Evolutionary conservation across 2,797 vertebrate genomes (phyloP), one percentile per base, ranked within the genome.

Genomic region (Petrocephalus schoutedeni): DNA sequence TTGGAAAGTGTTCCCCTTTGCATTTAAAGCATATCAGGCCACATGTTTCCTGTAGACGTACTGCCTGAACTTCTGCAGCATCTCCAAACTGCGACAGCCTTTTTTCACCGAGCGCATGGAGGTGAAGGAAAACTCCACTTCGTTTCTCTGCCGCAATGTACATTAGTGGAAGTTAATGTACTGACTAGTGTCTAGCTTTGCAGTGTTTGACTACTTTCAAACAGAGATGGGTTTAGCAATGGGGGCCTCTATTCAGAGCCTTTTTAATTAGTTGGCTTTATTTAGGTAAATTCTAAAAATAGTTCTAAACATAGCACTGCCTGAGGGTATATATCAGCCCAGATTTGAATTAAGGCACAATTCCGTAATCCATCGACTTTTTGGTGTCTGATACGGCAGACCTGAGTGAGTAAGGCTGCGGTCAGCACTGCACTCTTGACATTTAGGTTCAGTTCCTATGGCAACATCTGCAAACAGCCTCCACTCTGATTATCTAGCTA

Each of bases 191-290:
- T 77, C 41, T 45, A 77, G 71, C 71, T 77, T 77, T 77, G 71
- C 71, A 77, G 41, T 77, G 71, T 77, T 77, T 77, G 36, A 77
- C 71, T 77, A 77, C 19, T 41, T 77, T 45, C 36, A 45, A 41
- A 49, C 45, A 49, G 16, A 49, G 71, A 71, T 71, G 64, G 45
- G 71, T 77, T 77, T 49, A 49, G 36, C 71, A 49, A 45, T 45
- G 71, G 71, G 28, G 41, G 16, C 71, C 71, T 77, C 71, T 49
- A 77, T 77, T 77, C 71, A 77, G 41, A 45, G 71, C 71, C 32
- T 77, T 77, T 77, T 77, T 77, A 77, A 77, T 77, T 77, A 77
- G 71, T n/a, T 77, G 71, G 71, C 71, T 77, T 86, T 86, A 86
- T 86, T 41, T 86, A 86, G 84, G 54, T 58, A 59, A 86, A 86